These are phyloP conservation scores for Neosalanx taihuensis DNA, from an alignment of 2,797 vertebrate genomes.

Conservation along the genomic window DNA sequence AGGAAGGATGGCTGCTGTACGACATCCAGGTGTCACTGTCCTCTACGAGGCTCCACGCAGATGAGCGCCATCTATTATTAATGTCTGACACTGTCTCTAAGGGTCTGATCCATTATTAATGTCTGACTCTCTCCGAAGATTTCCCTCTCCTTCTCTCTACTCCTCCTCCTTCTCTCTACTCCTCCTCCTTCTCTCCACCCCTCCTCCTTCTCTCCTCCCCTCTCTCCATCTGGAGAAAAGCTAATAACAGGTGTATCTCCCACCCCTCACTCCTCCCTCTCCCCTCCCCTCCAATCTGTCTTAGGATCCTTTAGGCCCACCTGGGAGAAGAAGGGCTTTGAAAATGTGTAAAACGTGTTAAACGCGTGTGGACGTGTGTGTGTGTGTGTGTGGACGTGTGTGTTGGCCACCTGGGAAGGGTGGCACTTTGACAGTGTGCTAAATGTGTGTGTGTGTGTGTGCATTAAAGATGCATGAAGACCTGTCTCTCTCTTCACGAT, in stretches of 20 bases:
- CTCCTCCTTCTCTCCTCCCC: conserved; percentile 20
- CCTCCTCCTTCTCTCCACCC: conserved; percentile 23
- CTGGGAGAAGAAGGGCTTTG: conserved; percentile 16
- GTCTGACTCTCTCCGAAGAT: neutral
- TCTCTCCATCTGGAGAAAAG: conserved; percentile 44
- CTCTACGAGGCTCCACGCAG: too few species aligned
- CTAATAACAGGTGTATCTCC: conserved; percentile 43
- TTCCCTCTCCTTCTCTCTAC: conserved; percentile 7
- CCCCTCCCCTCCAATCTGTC: conserved; percentile 24
- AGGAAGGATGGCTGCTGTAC: too few species aligned
- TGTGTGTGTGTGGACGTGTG: neutral
- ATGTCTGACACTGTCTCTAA: conserved; percentile 11
- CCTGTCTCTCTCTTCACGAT: conserved; percentile 40
- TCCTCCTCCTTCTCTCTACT: conserved; percentile 35
- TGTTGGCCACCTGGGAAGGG: conserved; percentile 36
- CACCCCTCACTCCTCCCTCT: conserved; percentile 12
- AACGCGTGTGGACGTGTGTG: conserved; percentile 11
- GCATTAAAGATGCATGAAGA: conserved; percentile 50
- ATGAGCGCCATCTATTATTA: conserved; percentile 1
- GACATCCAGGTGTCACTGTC: too few species aligned
- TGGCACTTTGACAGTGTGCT: conserved; percentile 45
- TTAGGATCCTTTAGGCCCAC: conserved; percentile 34
- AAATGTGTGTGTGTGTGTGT: conserved; percentile 47
- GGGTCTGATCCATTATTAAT: neutral
- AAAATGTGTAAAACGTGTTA: conserved; percentile 36